Conservation (phyloP, 2,888 invertebrate genomes). For the Deilephila porcellus region DNA sequence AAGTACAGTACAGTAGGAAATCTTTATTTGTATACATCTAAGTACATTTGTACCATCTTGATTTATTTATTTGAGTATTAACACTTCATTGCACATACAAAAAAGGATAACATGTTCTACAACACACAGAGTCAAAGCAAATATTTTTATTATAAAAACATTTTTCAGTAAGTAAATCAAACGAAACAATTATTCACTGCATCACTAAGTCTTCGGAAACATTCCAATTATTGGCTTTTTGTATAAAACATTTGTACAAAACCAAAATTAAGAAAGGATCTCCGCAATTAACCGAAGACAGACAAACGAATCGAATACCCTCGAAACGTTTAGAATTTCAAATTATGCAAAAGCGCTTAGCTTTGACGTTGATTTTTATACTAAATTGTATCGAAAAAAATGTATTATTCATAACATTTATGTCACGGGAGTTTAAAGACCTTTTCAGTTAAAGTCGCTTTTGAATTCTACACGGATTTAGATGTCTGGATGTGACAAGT, state of each 20-base stretch:
- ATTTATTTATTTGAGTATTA: too few species aligned
- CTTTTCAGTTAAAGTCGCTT: constrained; percentile 50
- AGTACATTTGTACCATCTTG: too few species aligned
- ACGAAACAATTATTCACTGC: too few species aligned
- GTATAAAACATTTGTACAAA: neutral
- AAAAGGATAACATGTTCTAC: too few species aligned
- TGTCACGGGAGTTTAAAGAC: constrained; percentile 49
- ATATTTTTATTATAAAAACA: too few species aligned
- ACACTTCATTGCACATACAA: too few species aligned
- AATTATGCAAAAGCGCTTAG: constrained; percentile 8
- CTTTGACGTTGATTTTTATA: constrained; percentile 31
- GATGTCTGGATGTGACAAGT: constrained; percentile 27
- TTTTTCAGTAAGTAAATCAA: too few species aligned
- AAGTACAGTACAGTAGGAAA: too few species aligned
- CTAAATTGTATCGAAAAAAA: constrained; percentile 46
- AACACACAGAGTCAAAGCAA: too few species aligned
- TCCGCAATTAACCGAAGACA: neutral
- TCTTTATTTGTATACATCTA: too few species aligned
- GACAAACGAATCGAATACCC: neutral
- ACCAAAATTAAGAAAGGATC: neutral
- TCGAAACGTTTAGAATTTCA: constrained; percentile 14
- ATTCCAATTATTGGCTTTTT: too few species aligned
- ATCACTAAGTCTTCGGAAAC: too few species aligned
- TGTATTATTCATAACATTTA: constrained; percentile 60
- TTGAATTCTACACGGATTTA: constrained; percentile 40